A percentile compares a stretch with the other conserved stretches of the same genome.
Conservation (phyloP, 2,888 invertebrate genomes). For the Acrocyrtus sp. region DNA sequence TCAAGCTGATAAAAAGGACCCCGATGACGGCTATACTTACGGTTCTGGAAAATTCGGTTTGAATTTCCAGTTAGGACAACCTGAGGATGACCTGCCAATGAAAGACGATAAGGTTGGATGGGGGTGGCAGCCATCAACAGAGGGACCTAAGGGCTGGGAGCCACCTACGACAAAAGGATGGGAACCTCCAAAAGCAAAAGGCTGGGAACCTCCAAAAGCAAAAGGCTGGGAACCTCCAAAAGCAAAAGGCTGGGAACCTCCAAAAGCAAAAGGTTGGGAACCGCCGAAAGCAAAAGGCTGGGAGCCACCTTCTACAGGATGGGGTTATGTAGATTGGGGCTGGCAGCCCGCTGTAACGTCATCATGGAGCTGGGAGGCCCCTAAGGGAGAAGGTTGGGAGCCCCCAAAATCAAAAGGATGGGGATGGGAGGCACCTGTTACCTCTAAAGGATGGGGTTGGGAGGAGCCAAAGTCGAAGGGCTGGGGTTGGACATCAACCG, state of each 20-base stretch:
- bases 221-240: constrained; percentile 19
- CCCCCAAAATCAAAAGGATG: too few species aligned
- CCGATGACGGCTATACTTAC: background rate
- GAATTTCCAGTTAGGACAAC: constrained; percentile 34
- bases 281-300: constrained; percentile 20
- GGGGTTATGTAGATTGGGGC: too few species aligned
- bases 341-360: too few species aligned
- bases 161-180: constrained; percentile 7
- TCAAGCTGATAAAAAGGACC: background rate
- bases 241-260: constrained; percentile 20
- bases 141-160: constrained; percentile 8
- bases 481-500: constrained; percentile 18
- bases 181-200: background rate
- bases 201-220: constrained; percentile 1
- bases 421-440: background rate
- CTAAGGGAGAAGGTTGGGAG: constrained; percentile 4
- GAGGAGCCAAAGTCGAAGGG: constrained; percentile 2
- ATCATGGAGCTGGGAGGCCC: too few species aligned
- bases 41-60: constrained; percentile 24
- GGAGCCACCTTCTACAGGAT: too few species aligned
- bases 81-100: too few species aligned
- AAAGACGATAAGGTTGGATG: too few species aligned
- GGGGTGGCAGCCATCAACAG: constrained; percentile 11
- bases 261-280: constrained; percentile 29
- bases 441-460: constrained; percentile 15